phyloP scores from a whole-genome alignment of 2,113 vertebrate species.

The Zapus hudsonius region DNA sequence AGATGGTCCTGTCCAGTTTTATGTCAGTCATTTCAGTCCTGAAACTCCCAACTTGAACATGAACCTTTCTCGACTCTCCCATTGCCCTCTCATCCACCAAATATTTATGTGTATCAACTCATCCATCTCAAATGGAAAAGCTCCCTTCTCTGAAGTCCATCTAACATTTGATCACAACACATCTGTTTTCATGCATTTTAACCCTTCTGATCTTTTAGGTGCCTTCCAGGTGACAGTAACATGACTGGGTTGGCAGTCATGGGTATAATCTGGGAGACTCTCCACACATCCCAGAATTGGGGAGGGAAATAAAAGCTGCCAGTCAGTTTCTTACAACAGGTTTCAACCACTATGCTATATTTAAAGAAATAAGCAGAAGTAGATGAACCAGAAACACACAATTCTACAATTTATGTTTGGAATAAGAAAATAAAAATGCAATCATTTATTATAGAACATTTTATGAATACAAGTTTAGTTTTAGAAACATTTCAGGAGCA shows the following conservation, averaged over 20 bases:
- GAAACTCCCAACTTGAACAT: background rate
- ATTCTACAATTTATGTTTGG: background rate
- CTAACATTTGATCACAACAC: background rate
- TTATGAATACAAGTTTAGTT: slow-evolving; percentile 60
- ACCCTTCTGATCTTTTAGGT: background rate
- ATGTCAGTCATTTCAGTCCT: background rate
- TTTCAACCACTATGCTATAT: background rate
- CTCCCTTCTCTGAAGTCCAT: rapidly evolving
- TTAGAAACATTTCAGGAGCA: background rate
- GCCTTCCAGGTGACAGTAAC: background rate
- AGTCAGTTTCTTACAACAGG: background rate
- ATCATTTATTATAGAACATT: slow-evolving; percentile 24
- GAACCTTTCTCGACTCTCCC: background rate
- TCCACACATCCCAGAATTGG: background rate
- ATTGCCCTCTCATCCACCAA: background rate
- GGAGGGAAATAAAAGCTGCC: background rate
- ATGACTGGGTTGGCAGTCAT: rapidly evolving
- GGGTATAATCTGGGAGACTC: background rate
- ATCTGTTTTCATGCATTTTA: background rate
- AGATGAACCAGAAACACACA: background rate
- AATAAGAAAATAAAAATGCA: background rate
- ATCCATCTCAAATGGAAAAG: background rate
- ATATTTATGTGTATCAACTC: background rate
- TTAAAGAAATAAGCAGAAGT: background rate
- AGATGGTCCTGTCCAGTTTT: background rate